Evolutionary conservation across 2,113 vertebrate species (phyloP), one percentile per base, ranked within the genome.

Genomic region (Grammomys surdaster): DNA sequence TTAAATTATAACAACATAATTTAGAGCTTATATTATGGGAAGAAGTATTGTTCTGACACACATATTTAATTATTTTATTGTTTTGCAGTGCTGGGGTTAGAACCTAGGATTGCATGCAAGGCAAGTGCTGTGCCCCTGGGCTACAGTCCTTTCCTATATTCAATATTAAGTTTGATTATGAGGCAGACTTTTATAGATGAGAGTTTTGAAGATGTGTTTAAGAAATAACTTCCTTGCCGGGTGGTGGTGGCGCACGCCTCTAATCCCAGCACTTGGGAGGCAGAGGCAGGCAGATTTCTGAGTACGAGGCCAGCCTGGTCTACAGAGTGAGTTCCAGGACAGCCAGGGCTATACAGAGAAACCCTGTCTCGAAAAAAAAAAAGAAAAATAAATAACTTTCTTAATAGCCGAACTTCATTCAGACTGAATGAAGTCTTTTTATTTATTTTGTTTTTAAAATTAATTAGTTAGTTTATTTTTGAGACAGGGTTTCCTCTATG

Each of bases 131-230:
- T 65, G 24, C 24, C 82, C 33, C 33, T 54, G 33, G 28, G 33
- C 2, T 11, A 7, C 10, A 40, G 36, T 6, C 33, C 80, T 67
- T 54, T 56, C 26, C 36, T 24, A n/a, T 56, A 72, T 56, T 88
- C 82, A 70, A 58, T 81, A 46, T 69, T 88, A 90, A 95, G 56
- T 48, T 67, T 87, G 58, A 67, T 56, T 82, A 54, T 56, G 54
- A 60, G 73, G 20, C n/a, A 75, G 31, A n/a, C 17, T 93, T 95
- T 92, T 73, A 90, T 75, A 80, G 65, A 75, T 75, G 78, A 89
- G 84, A 63, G 54, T 78, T 33, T 78, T 54, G 31, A 82, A 88
- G 40, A n/a, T 95, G 67, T 93, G 46, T 89, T 95, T 82, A 36
- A 93, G 81, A 92, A 84, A 31, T 73, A 93, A 86, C 26, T 92